phyloP scores from a whole-genome alignment of 2,888 invertebrate species.

The Andrena camellia region DNA sequence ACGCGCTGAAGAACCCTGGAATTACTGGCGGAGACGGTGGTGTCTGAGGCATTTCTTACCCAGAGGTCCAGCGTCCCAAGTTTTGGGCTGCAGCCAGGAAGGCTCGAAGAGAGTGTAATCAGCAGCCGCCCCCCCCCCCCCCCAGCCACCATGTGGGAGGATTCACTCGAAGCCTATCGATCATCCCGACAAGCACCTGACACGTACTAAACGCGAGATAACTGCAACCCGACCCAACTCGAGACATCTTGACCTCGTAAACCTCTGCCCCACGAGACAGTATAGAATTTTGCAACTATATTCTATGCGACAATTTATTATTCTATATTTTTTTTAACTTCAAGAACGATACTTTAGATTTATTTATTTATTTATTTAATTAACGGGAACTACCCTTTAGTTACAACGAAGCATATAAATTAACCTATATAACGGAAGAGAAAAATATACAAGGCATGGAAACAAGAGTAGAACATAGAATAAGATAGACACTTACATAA shows the following conservation, averaged over 20 bases:
- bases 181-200: slow-evolving; percentile 19
- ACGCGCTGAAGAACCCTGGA: background rate
- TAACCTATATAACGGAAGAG: too few species aligned
- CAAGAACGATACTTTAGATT: too few species aligned
- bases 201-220: background rate
- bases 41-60: background rate
- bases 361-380: too few species aligned
- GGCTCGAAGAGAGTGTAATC: slow-evolving; percentile 23
- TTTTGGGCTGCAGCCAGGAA: background rate
- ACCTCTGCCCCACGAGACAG: background rate
- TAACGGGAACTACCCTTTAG: too few species aligned
- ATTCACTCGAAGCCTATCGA: slow-evolving; percentile 34
- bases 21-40: background rate
- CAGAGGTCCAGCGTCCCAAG: background rate
- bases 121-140: background rate
- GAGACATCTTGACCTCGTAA: background rate
- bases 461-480: too few species aligned
- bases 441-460: too few species aligned
- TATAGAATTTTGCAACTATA: too few species aligned
- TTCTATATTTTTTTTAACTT: too few species aligned
- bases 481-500: too few species aligned
- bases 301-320: too few species aligned
- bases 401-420: too few species aligned
- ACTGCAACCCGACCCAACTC: background rate
- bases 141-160: slow-evolving; percentile 1